Conservation (phyloP, 2,797 vertebrate genomes). For the Pangasius sanitwongsei region DNA sequence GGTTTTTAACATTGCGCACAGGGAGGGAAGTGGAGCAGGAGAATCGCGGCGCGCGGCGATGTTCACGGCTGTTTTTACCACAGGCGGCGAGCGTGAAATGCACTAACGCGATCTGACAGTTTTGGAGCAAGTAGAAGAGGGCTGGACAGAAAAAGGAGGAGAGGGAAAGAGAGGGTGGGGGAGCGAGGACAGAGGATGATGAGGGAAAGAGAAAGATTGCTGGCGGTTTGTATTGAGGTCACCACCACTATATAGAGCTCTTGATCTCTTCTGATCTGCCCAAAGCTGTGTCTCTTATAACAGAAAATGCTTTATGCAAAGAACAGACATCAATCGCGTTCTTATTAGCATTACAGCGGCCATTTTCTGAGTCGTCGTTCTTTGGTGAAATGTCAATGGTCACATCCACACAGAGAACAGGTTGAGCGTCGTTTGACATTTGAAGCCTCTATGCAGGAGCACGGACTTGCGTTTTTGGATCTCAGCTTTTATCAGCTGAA, state of each 20-base stretch:
- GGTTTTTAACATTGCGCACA: conserved; percentile 80
- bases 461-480: background rate
- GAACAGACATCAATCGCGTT: background rate
- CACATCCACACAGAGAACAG: conserved; percentile 26
- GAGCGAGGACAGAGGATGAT: conserved; percentile 63
- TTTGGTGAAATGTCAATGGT: conserved; percentile 49
- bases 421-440: conserved; percentile 41
- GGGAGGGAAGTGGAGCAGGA: conserved; percentile 94
- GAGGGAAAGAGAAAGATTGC: conserved; percentile 69
- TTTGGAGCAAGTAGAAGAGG: conserved; percentile 92
- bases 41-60: conserved; percentile 88
- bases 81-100: conserved; percentile 89
- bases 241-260: conserved; percentile 39
- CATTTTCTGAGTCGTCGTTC: conserved; percentile 10
- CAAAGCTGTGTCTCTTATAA: conserved; percentile 22
- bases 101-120: conserved; percentile 95
- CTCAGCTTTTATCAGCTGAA: background rate
- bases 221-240: conserved; percentile 54
- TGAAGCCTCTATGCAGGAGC: conserved; percentile 27
- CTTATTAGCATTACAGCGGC: background rate
- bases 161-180: conserved; percentile 60
- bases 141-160: conserved; percentile 76
- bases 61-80: conserved; percentile 92
- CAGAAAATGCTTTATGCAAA: conserved; percentile 19
- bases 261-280: conserved; percentile 53